Evolutionary conservation across 2,113 vertebrate genomes (phyloP), one percentile per base, ranked within the genome.

Genomic region (Cephalopholis sonnerati): DNA sequence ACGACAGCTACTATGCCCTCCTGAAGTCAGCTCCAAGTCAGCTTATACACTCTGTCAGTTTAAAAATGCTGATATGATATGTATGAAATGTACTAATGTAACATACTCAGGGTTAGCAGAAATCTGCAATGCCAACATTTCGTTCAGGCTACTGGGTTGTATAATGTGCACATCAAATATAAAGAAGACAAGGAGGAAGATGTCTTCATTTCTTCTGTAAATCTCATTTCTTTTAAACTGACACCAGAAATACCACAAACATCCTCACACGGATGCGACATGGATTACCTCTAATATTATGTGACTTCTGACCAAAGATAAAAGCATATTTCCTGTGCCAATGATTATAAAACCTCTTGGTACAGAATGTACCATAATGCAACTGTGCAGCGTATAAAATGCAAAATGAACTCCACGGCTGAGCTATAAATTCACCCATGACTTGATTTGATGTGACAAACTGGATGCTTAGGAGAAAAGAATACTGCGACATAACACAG

Each of bases 361-460:
- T 70, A 73, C 72, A 87, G 25, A 80, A 53, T 64, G 83, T 80
- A 48, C 81, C 59, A 53, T 54, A 87, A 80, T 67, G 75, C 70
- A 46, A 59, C 50, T 69, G 48, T 36, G 74, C 46, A 24, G 81
- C 41, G 46, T 83, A 50, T 74, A 65, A 77, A 79, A 80, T 67
- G 25, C 53, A 66, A 74, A 82, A 87, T 70, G 67, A 69, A 36
- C 71, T 85, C 80, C 53, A 39, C 7, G 25, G 78, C 17, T 36
- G 82, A 82, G 79, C 79, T 87, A 86, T 90, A 86, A 90, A 92
- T 86, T 80, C 89, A 75, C 44, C 50, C 29, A 2, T 72, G 90
- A 92, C 77, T 84, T 89, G 88, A 94, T 91, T 83, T 57, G 65
- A 89, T 77, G 77, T 87, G 93, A 92, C 91, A 90, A 86, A 87